Base-by-base conservation (phyloP, 2,888 invertebrate genomes). In the Helicoverpa assulta region DNA sequence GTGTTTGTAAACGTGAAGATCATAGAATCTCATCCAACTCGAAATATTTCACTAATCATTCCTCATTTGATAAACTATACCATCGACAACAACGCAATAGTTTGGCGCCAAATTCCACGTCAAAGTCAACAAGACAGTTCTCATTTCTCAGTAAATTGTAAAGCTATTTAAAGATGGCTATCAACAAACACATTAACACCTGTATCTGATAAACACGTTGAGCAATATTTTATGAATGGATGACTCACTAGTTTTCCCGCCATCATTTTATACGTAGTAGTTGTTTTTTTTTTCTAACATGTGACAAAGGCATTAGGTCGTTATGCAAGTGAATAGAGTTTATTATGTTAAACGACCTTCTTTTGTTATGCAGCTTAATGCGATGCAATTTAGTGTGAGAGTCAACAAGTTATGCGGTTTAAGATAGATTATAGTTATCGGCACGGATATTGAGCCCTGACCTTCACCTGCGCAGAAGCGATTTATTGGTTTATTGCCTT, bases 171-270 rank as follows among this genome's bases (percentile, higher is more conserved):
- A 59, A 79, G 50, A 64, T 74, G 68, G 73, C 76, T 73, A 75
- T 79, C 76, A 66, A 47, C 63, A 72, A 74, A 67, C 77, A 82
- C 76, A 81, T 84, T 84, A 84, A 50, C 85, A 86, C 83, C 83
- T 84, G 76, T 56, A 47, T 66, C 68, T 71, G 70, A 72, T 78
- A 82, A 79, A 76, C 62, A 75, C 63, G 72, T 56, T 86, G 80
- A 85, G 78, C 73, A 83, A 85, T 62, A 62, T 60, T 73, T 81
- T 77, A 84, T 89, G 87, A 88, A 88, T 90, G 87, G 72, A 86
- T 90, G 88, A 72, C 81, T 90, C 90, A 91, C 67, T 86, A 85
- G 89, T 80, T 85, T 90, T 89, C 88, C 84, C 85, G 84, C 84
- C 79, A 86, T 84, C 82, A 69, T 66, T 63, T 61, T 70, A 64